Evolutionary conservation across 2,888 invertebrate species (phyloP), one percentile per base, ranked within the genome.

Genomic region (Spodoptera picta): DNA sequence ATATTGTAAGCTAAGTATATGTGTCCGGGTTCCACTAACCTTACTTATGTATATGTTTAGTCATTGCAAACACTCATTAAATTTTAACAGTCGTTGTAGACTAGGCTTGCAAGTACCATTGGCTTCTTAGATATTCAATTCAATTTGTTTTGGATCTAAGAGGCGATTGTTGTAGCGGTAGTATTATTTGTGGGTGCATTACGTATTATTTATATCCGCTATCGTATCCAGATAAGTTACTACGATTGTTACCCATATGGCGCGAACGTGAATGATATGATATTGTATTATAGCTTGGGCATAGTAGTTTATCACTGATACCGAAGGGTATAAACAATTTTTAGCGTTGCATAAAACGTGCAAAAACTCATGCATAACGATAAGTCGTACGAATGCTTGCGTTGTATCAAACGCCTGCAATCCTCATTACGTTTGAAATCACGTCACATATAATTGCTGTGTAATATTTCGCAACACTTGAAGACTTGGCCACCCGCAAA

Each of bases 1-100:
- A 84, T 87, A 81, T 85, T 83, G 81, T 82, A 78, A 83, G 63
- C 77, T 76, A 81, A 59, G 31, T 77, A 65, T 81, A 84, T 86
- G 86, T 85, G 86, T 88, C 87, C 88, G 86, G 86, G 86, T 88
- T 84, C 73, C 75, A 83, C 75, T 85, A 83, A 80, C 83, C 81
- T 85, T 83, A 83, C 76, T 70, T 69, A 48, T n/a, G n/a, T n/a
- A n/a, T 70, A 82, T 83, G 82, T 87, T 84, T 87, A 85, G 86
- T 87, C 84, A 89, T 84, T 84, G 80, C 69, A 74, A 73, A 79
- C 58, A 59, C 69, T 62, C 42, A 79, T 81, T 76, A 58, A 82
- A 83, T 81, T 80, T 64, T 65, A 59, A 72, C 63, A 50, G 42
- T 50, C 54, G 58, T 47, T 60, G 61, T 6, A 24, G 43, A 49